These are phyloP conservation scores for Triplophysa bombifrons DNA, from an alignment of 2,797 vertebrate species.

Conservation along the genomic window DNA sequence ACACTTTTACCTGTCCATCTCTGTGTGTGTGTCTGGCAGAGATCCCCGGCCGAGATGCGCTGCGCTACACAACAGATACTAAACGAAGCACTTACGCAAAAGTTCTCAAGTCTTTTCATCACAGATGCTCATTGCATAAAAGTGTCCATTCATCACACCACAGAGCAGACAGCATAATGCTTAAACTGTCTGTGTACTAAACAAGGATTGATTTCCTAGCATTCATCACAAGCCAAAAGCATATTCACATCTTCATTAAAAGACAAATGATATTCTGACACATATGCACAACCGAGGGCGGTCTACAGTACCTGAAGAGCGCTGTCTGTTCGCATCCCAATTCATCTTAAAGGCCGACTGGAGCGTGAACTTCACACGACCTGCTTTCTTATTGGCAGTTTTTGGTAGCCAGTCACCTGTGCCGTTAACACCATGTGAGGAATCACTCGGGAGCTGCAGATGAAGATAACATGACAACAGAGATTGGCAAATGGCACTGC, in stretches of 20 bases:
- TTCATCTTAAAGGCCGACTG: constrained; percentile 7
- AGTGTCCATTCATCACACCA: constrained; percentile 33
- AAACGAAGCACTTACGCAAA: constrained; percentile 39
- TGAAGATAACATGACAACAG: neutral
- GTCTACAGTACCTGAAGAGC: constrained; percentile 7
- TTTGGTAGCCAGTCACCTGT: neutral
- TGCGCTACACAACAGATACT: constrained; percentile 7
- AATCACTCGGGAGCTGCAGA: neutral
- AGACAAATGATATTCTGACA: constrained; percentile 38
- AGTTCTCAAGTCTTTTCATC: constrained; percentile 43
- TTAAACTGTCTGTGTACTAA: constrained; percentile 41
- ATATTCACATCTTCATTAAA: constrained; percentile 38
- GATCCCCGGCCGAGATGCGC: neutral
- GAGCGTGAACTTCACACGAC: neutral
- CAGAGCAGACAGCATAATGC: constrained; percentile 34
- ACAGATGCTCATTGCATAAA: constrained; percentile 30
- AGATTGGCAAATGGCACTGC: neutral
- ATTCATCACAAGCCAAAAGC: constrained; percentile 48
- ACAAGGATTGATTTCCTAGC: constrained; percentile 47
- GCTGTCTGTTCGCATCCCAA: constrained; percentile 10
- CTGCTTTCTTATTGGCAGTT: neutral
- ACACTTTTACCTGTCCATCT: constrained; percentile 21
- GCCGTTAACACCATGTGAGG: neutral
- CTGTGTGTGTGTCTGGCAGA: neutral
- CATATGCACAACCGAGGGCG: constrained; percentile 12